A percentile compares a stretch with the other conserved stretches of the same genome.
phyloP scores from a whole-genome alignment of 1,140 invertebrate genomes.

The Tachypleus tridentatus region DNA sequence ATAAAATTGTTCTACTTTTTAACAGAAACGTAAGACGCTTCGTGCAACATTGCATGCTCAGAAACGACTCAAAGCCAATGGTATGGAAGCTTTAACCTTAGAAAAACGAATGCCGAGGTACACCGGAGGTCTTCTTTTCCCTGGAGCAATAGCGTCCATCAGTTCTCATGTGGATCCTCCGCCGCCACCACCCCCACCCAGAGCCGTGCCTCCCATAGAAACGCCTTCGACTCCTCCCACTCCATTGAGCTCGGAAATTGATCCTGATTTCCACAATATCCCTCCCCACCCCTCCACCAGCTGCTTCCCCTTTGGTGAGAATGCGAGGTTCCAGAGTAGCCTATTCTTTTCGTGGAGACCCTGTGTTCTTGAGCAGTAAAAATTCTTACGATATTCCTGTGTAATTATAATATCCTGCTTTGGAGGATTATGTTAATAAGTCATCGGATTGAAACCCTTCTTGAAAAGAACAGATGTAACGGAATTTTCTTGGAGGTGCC shows the following conservation, averaged over 20 bases:
- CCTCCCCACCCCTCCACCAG: conserved; percentile 6
- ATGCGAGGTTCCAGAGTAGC: conserved; percentile 15
- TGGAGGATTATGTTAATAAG: too few species aligned
- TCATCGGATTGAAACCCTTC: too few species aligned
- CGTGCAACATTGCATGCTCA: conserved; percentile 57
- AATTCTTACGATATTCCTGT: too few species aligned
- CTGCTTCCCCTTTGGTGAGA: conserved; percentile 11
- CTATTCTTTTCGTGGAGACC: conserved; percentile 11
- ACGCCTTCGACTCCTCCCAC: not conserved
- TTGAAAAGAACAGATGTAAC: too few species aligned
- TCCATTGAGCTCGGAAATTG: conserved; percentile 10
- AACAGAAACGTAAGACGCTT: conserved; percentile 67
- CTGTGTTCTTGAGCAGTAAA: not conserved
- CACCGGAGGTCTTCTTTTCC: conserved; percentile 5
- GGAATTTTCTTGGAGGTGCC: too few species aligned
- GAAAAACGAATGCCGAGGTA: conserved; percentile 13
- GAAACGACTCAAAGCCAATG: conserved; percentile 63
- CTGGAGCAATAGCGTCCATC: not conserved
- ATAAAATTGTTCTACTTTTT: too few species aligned
- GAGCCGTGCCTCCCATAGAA: not conserved
- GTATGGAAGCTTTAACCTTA: conserved; percentile 37
- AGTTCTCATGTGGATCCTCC: not conserved
- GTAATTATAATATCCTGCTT: too few species aligned
- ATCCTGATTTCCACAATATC: conserved; percentile 8
- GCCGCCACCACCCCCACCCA: conserved; percentile 7